Conservation (phyloP, 92 coral and sea anemone genomes). For the Epizoanthus illoricatus region DNA sequence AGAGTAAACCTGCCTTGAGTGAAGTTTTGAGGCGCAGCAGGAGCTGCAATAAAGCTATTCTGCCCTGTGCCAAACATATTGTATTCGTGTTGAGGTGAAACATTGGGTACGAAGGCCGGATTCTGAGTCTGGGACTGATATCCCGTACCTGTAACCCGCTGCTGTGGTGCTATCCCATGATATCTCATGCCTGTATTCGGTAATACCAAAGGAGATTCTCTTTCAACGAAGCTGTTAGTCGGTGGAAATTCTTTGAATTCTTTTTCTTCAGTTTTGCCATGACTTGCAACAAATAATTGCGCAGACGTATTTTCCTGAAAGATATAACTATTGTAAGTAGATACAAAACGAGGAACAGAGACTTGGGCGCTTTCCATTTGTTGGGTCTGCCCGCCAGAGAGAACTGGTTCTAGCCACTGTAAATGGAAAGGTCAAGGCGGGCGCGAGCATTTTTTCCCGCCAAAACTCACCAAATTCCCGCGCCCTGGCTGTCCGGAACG, state of each 20-base stretch:
- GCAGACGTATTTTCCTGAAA: slow-evolving; percentile 18
- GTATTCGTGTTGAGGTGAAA: background rate
- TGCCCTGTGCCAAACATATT: background rate
- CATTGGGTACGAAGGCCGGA: background rate
- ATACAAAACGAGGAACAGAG: background rate
- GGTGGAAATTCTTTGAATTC: background rate
- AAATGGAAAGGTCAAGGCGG: too few species aligned
- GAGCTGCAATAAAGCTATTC: background rate
- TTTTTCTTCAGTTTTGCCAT: background rate
- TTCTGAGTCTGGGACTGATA: background rate
- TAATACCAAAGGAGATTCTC: background rate
- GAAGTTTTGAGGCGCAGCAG: background rate
- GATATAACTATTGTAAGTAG: background rate
- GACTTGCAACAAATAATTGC: background rate
- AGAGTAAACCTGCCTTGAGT: background rate
- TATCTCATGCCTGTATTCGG: background rate
- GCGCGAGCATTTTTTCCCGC: too few species aligned
- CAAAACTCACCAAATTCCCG: too few species aligned
- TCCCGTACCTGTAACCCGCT: background rate
- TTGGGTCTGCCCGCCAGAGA: too few species aligned
- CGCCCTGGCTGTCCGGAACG: too few species aligned
- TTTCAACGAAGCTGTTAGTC: background rate
- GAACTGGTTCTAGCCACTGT: too few species aligned
- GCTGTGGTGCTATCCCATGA: background rate
- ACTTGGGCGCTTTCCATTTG: too few species aligned